Percentiles rank a stretch among this genome's conserved stretches.
phyloP scores from a whole-genome alignment of 2,113 vertebrate species.

The Tenrec ecaudatus region DNA sequence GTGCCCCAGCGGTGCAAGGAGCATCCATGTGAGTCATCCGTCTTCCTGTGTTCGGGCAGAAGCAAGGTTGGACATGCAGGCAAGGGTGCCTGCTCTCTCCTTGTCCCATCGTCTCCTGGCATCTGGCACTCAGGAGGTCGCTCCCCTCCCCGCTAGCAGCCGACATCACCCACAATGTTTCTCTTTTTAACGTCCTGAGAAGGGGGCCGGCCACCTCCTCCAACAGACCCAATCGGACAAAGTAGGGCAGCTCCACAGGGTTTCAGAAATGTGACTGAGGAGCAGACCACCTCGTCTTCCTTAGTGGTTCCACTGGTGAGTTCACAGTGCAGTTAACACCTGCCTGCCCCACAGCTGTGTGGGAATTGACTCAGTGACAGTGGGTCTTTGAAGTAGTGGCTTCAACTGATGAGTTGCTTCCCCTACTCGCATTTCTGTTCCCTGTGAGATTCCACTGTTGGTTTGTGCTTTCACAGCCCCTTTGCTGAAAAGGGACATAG shows the following conservation, averaged over 20 bases:
- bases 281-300: no score
- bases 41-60: neutral
- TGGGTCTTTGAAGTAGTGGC: neutral
- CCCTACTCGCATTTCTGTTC: neutral
- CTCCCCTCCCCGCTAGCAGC: fast-evolving
- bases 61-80: neutral
- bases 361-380: no score
- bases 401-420: neutral
- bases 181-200: neutral
- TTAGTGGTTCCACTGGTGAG: no score
- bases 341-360: no score
- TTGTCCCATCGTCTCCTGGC: neutral
- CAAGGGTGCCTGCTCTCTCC: neutral
- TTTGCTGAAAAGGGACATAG: neutral
- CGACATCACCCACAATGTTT: neutral
- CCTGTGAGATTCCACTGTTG: neutral
- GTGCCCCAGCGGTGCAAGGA: neutral
- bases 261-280: no score
- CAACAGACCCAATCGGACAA: no score
- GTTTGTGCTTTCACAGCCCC: neutral
- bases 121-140: neutral
- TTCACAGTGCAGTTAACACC: no score
- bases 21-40: no score
- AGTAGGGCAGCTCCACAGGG: no score
- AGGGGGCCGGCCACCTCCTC: no score